phyloP scores from a whole-genome alignment of 2,797 vertebrate genomes.

The Margarornis squamiger region DNA sequence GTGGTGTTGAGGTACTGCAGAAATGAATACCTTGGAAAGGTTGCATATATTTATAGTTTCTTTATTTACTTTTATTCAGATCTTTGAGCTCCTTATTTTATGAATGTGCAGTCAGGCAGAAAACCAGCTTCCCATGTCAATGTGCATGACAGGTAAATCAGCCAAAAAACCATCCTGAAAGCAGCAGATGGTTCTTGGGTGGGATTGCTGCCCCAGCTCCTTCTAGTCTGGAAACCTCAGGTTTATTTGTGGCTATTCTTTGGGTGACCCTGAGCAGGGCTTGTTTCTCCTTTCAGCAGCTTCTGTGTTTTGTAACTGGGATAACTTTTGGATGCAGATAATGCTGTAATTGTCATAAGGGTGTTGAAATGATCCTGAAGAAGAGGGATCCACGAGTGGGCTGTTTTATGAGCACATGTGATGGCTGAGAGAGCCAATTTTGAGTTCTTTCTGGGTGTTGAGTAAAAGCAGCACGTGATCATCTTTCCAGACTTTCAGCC shows the following conservation, averaged over 20 bases:
- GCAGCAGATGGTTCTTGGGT: not conserved
- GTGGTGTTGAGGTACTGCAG: not conserved
- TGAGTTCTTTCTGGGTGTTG: not conserved
- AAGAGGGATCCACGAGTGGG: not conserved
- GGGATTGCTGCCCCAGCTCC: not conserved
- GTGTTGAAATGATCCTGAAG: not conserved
- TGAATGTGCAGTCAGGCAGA: not conserved
- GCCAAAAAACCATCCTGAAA: not conserved
- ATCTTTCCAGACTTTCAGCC: not conserved
- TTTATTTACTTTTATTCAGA: not conserved
- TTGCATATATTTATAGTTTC: not conserved
- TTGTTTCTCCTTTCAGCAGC: not conserved
- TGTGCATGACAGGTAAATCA: not conserved
- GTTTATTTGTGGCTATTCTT: not conserved
- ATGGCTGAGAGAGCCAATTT: not conserved
- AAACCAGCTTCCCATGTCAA: not conserved
- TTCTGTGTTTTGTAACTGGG: not conserved
- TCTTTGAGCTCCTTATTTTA: not conserved
- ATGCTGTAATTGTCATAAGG: not conserved
- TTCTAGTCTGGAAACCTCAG: not conserved
- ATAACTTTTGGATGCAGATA: not conserved
- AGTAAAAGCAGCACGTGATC: not conserved
- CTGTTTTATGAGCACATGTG: accelerated
- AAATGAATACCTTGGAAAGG: not conserved
- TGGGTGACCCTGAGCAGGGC: not conserved